Conservation (phyloP, 2,888 invertebrate genomes). For the Drosophila affinis region DNA sequence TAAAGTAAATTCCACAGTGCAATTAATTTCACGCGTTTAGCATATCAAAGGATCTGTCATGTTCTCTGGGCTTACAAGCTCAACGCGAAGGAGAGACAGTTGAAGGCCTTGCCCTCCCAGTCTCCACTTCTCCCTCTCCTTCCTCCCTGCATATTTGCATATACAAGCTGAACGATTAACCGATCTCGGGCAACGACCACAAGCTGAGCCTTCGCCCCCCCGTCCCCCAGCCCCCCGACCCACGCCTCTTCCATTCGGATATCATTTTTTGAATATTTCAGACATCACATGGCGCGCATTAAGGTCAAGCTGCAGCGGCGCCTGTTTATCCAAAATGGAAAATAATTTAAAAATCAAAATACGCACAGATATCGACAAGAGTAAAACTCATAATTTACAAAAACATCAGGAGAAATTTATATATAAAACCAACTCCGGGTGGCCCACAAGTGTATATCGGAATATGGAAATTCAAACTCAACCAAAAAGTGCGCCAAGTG, state of each 20-base stretch:
- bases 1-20: constrained; percentile 5
- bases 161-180: constrained; percentile 39
- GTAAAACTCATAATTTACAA: constrained; percentile 48
- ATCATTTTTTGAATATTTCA: constrained; percentile 40
- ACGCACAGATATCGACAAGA: constrained; percentile 49
- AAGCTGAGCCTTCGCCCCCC: constrained; percentile 41
- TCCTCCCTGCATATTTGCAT: constrained; percentile 17
- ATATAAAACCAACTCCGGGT: neutral
- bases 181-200: constrained; percentile 47
- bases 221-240: neutral
- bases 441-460: constrained; percentile 33
- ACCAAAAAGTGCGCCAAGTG: constrained; percentile 4
- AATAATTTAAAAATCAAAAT: constrained; percentile 43
- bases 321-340: constrained; percentile 28
- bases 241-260: constrained; percentile 20
- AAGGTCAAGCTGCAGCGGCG: constrained; percentile 57
- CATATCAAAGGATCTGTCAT: constrained; percentile 30
- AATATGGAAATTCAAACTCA: constrained; percentile 19
- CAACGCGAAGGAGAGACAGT: constrained; percentile 3
- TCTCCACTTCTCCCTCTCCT: neutral
- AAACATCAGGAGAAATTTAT: constrained; percentile 53
- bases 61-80: constrained; percentile 22
- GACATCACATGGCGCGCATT: constrained; percentile 50
- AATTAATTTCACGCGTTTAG: constrained; percentile 15
- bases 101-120: constrained; percentile 9